A percentile compares a stretch with the other conserved stretches of the same genome.
phyloP scores from a whole-genome alignment of 2,113 vertebrate species.

The Hipposideros armiger region DNA sequence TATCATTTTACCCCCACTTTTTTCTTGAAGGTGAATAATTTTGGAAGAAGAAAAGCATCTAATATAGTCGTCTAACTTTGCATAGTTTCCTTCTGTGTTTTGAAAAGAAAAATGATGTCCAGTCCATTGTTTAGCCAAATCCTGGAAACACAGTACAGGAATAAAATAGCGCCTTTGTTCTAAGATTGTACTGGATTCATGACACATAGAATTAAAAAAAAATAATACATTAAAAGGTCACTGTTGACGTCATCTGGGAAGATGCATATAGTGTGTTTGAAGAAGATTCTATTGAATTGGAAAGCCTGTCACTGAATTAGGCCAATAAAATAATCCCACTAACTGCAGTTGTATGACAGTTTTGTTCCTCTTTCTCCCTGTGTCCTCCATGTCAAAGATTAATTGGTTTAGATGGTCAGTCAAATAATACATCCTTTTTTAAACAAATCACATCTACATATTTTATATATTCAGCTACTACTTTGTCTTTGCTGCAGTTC shows the following conservation, averaged over 20 bases:
- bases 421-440: constrained; percentile 51
- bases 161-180: constrained; percentile 52
- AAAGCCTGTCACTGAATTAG: constrained; percentile 52
- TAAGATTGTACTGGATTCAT: neutral
- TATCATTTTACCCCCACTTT: neutral
- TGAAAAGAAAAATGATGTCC: neutral
- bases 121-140: constrained; percentile 33
- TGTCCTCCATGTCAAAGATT: neutral
- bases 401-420: neutral
- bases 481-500: constrained; percentile 35
- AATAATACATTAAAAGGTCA: constrained; percentile 61
- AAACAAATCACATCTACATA: constrained; percentile 24
- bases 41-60: neutral
- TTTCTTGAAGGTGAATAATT: neutral
- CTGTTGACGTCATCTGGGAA: constrained; percentile 52
- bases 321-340: constrained; percentile 33
- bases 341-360: neutral
- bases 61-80: neutral
- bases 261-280: constrained; percentile 36
- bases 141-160: constrained; percentile 19
- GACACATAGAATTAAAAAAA: constrained; percentile 9
- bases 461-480: constrained; percentile 5
- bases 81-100: neutral
- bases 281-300: constrained; percentile 62
- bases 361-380: constrained; percentile 41